Evolutionary conservation across 2,797 vertebrate genomes (phyloP).

Genomic region (Knipowitschia caucasica): DNA sequence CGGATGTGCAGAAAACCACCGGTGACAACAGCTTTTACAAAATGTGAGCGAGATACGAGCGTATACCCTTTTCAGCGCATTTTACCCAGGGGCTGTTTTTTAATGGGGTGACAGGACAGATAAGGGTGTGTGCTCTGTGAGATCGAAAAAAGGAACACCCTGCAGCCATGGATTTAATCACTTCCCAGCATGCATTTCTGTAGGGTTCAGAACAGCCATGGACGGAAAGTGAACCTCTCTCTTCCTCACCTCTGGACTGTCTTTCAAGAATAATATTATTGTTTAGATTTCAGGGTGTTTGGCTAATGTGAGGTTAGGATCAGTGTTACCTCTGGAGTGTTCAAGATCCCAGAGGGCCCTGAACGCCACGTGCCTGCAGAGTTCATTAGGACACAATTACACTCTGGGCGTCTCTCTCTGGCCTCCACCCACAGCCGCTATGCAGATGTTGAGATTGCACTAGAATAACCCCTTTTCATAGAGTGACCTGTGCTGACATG

Average conservation of each 20-base stretch:
- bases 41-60: constrained; percentile 36
- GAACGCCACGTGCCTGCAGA: constrained; percentile 52
- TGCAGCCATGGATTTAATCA: constrained; percentile 40
- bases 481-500: constrained; percentile 49
- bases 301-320: constrained; percentile 31
- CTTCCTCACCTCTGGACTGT: constrained; percentile 21
- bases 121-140: constrained; percentile 34
- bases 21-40: background rate
- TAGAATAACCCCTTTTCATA: constrained; percentile 39
- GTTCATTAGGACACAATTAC: constrained; percentile 55
- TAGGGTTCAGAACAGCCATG: constrained; percentile 15
- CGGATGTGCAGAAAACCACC: constrained; percentile 8
- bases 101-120: constrained; percentile 31
- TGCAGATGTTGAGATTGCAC: constrained; percentile 42
- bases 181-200: constrained; percentile 17
- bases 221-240: constrained; percentile 14
- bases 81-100: constrained; percentile 42
- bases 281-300: constrained; percentile 43
- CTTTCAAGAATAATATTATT: constrained; percentile 56
- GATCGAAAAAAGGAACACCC: constrained; percentile 39
- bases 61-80: constrained; percentile 33
- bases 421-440: constrained; percentile 25
- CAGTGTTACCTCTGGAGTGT: constrained; percentile 28
- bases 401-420: constrained; percentile 37
- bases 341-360: constrained; percentile 39